These are phyloP conservation scores for Phylloscopus trochiloides DNA, from an alignment of 2,113 vertebrate species.

Conservation along the genomic window DNA sequence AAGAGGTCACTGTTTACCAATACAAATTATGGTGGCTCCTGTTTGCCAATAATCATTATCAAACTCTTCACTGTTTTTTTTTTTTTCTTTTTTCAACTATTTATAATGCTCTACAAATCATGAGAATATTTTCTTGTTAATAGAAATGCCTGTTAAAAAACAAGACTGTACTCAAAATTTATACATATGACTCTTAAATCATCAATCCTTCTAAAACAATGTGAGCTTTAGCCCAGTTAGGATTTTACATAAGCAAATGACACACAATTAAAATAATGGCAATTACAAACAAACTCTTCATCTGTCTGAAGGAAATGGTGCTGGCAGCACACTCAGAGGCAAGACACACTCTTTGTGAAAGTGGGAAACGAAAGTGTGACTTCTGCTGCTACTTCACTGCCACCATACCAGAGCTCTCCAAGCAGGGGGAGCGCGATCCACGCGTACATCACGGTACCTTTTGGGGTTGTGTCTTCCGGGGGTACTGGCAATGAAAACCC, in stretches of 20 bases:
- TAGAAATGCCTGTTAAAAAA: neutral
- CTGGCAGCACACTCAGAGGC: neutral
- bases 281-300: neutral
- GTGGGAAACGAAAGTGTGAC: neutral
- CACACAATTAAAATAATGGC: neutral
- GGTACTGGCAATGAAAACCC: neutral
- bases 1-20: neutral
- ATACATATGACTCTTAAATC: neutral
- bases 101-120: neutral
- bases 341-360: neutral
- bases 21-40: neutral
- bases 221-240: neutral
- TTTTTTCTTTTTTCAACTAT: neutral
- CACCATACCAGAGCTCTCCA: neutral
- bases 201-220: neutral
- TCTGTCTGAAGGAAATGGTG: neutral
- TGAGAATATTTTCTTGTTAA: neutral
- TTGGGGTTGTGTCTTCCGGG: neutral
- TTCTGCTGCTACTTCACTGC: neutral
- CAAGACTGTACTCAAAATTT: neutral
- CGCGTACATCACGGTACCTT: rapidly evolving
- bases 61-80: neutral
- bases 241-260: neutral
- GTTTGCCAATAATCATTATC: neutral
- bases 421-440: rapidly evolving